phyloP scores from a whole-genome alignment of 2,888 invertebrate species.

The Lasioglossum morio region DNA sequence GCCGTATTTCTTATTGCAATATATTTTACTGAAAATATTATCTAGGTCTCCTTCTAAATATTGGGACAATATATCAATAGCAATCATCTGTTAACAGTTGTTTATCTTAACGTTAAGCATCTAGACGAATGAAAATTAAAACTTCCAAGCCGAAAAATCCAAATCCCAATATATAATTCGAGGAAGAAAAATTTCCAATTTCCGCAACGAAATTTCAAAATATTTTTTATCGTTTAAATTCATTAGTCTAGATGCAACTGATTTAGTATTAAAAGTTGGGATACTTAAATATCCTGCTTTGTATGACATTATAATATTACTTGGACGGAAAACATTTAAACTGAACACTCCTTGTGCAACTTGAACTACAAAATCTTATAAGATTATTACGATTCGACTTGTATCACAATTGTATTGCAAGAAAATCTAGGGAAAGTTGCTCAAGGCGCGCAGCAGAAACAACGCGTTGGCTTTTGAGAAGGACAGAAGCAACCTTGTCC shows the following conservation, averaged over 20 bases:
- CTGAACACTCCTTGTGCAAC: conserved; percentile 63
- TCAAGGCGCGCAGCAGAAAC: conserved; percentile 58
- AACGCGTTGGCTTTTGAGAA: conserved; percentile 68
- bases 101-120: neutral
- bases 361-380: neutral
- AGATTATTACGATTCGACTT: neutral
- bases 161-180: no score
- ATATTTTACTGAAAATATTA: conserved; percentile 3
- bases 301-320: conserved; percentile 25
- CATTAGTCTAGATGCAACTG: neutral
- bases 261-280: neutral
- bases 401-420: neutral
- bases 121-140: neutral
- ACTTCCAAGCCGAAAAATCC: neutral
- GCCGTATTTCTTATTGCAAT: conserved; percentile 37
- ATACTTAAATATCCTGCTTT: neutral
- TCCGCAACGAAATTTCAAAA: neutral
- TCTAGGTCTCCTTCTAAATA: neutral
- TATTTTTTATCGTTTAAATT: neutral
- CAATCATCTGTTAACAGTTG: neutral
- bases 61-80: conserved; percentile 4
- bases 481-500: conserved; percentile 79
- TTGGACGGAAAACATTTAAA: conserved; percentile 35
- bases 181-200: neutral
- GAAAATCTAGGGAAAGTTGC: conserved; percentile 46